Evolutionary conservation across 2,888 invertebrate genomes (phyloP).

Genomic region (Syritta pipiens): DNA sequence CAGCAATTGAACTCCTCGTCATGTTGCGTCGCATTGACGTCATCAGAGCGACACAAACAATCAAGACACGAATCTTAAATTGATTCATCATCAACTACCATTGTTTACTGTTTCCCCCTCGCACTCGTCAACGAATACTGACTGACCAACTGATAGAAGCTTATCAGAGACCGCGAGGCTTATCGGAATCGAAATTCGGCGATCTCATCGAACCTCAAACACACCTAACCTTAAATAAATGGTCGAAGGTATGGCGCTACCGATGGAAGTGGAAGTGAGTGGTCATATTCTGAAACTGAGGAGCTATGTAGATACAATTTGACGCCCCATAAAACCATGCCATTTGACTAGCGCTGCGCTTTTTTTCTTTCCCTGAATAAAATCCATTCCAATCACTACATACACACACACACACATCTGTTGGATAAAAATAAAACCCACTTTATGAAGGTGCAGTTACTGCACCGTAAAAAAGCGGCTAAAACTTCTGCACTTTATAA

Average conservation of each 20-base stretch:
- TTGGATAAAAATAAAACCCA: not conserved
- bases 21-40: conserved; percentile 38
- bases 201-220: no score
- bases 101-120: conserved; percentile 30
- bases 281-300: no score
- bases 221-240: no score
- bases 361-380: no score
- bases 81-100: conserved; percentile 60
- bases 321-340: not conserved
- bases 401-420: no score
- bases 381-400: no score
- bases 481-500: conserved; percentile 62
- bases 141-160: not conserved
- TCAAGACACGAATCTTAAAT: conserved; percentile 39
- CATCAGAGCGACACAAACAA: conserved; percentile 37
- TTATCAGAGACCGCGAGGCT: no score
- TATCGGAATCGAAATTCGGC: no score
- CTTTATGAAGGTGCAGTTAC: conserved; percentile 52
- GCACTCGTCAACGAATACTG: not conserved
- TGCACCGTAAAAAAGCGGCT: conserved; percentile 53
- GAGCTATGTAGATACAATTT: no score
- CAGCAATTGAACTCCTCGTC: conserved; percentile 12
- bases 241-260: not conserved
- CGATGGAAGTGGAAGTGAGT: no score
- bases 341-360: no score